Conservation (phyloP, 2,797 vertebrate genomes). For the Hypotaenidia philippensis region DNA sequence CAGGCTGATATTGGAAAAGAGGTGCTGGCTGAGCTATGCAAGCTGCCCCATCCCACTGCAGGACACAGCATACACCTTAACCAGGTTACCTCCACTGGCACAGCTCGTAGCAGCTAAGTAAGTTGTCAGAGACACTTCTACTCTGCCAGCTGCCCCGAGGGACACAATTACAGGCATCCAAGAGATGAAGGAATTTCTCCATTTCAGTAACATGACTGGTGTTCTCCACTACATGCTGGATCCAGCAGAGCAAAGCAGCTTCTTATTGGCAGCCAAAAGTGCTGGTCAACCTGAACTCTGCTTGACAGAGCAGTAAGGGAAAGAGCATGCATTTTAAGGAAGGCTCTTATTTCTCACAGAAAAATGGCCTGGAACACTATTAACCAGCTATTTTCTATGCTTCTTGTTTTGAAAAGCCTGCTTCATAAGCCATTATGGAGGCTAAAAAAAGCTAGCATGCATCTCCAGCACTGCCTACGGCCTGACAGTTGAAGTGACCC, state of each 20-base stretch:
- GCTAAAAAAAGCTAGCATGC: neutral
- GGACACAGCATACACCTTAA: neutral
- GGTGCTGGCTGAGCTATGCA: neutral
- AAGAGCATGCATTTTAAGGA: neutral
- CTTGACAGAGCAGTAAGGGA: neutral
- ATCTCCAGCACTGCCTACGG: neutral
- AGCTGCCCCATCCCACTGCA: neutral
- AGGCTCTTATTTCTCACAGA: neutral
- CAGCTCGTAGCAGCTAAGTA: rapidly evolving
- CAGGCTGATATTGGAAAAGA: neutral
- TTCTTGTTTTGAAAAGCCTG: constrained; percentile 11
- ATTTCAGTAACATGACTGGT: neutral
- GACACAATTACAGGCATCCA: neutral
- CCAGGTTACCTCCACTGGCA: neutral
- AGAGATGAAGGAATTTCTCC: neutral
- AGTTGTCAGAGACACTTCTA: neutral
- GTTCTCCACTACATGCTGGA: neutral
- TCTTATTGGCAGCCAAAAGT: neutral
- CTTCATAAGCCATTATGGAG: neutral
- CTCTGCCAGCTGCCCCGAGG: neutral
- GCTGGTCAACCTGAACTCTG: neutral
- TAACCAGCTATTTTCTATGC: neutral
- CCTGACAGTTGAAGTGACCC: neutral
- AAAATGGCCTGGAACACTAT: neutral
- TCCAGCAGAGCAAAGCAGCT: neutral